A percentile compares a stretch with the other conserved stretches of the same genome.
Conservation (phyloP, 2,113 vertebrate species). For the Brachyhypopomus occidentalis region DNA sequence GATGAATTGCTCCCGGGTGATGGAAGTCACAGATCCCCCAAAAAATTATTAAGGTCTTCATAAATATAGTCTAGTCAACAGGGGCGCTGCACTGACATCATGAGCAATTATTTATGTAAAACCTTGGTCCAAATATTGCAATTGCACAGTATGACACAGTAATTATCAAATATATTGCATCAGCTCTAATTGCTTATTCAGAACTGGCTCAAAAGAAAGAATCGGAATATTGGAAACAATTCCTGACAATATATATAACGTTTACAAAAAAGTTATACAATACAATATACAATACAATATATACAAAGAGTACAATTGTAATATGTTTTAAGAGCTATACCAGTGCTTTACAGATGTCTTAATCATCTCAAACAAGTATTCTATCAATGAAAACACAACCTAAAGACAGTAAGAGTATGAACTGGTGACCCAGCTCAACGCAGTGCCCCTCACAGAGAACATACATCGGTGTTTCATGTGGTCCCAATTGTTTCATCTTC, state of each 20-base stretch:
- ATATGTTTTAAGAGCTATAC: too few relatives aligned
- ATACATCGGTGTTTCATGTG: neutral
- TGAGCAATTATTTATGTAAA: conserved; percentile 20
- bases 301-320: too few relatives aligned
- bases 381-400: neutral
- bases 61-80: conserved; percentile 19
- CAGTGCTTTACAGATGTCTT: neutral
- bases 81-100: neutral
- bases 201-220: neutral
- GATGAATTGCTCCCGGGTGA: conserved; percentile 21
- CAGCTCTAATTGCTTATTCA: neutral
- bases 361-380: neutral
- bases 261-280: too few relatives aligned
- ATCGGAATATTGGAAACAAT: neutral
- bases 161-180: conserved; percentile 6
- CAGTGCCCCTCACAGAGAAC: neutral
- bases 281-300: too few relatives aligned
- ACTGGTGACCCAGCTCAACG: neutral
- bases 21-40: conserved; percentile 3
- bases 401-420: neutral
- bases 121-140: neutral
- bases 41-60: conserved; percentile 22
- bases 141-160: neutral
- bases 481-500: conserved; percentile 1
- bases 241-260: neutral